These are phyloP conservation scores for Mimachlamys varia DNA, from an alignment of 2,888 invertebrate species.

Conservation along the genomic window DNA sequence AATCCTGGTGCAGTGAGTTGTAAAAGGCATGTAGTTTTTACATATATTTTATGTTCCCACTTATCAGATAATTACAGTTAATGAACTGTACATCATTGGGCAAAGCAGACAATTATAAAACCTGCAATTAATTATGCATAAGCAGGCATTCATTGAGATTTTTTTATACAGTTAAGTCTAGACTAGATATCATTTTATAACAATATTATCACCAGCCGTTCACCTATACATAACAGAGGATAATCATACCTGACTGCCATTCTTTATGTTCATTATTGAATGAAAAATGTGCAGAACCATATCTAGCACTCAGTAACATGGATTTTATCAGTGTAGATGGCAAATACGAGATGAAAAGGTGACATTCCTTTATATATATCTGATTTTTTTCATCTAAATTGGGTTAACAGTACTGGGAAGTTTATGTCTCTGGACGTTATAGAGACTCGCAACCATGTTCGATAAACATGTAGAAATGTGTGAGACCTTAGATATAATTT, in stretches of 20 bases:
- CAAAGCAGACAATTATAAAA: neutral
- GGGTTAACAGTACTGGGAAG: neutral
- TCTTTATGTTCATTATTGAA: neutral
- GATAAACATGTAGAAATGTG: neutral
- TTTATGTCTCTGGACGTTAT: neutral
- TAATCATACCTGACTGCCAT: neutral
- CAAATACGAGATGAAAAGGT: neutral
- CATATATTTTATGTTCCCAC: neutral
- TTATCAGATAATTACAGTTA: neutral
- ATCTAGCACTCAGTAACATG: neutral
- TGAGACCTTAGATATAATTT: neutral
- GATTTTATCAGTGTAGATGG: conserved; percentile 11
- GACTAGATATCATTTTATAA: neutral
- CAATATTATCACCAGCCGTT: neutral
- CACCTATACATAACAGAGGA: neutral
- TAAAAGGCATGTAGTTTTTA: too few relatives aligned
- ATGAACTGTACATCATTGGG: neutral
- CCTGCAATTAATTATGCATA: neutral
- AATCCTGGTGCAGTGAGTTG: neutral
- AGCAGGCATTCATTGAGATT: neutral
- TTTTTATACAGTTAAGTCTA: neutral
- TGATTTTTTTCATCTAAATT: neutral
- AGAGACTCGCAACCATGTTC: too few relatives aligned
- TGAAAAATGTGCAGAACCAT: neutral
- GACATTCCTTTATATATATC: neutral